A percentile compares a stretch with the other conserved stretches of the same genome.
Conservation (phyloP, 2,113 vertebrate genomes). For the Sitta europaea region DNA sequence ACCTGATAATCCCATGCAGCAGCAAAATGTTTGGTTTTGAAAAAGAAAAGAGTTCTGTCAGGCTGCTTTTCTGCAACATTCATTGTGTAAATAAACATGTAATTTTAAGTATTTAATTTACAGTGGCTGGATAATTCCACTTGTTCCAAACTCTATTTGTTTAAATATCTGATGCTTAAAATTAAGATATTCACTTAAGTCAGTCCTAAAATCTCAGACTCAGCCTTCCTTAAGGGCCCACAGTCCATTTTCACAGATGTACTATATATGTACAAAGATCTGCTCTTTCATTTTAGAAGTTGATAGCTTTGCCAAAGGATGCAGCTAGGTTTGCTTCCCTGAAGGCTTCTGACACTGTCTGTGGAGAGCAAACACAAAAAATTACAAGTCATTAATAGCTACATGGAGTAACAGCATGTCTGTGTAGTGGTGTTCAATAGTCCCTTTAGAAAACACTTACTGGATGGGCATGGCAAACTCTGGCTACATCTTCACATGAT, state of each 20-base stretch:
- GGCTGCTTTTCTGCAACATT: slow-evolving; percentile 44
- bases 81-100: slow-evolving; percentile 32
- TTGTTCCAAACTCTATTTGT: slow-evolving; percentile 52
- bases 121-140: slow-evolving; percentile 44
- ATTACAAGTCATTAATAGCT: background rate
- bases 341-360: slow-evolving; percentile 99
- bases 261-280: slow-evolving; percentile 17
- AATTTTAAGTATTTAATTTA: slow-evolving; percentile 56
- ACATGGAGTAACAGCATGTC: background rate
- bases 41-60: background rate
- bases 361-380: slow-evolving; percentile 44
- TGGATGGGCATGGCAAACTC: slow-evolving; percentile 97
- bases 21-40: background rate
- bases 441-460: slow-evolving; percentile 67
- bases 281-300: slow-evolving; percentile 81
- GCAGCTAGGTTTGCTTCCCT: slow-evolving; percentile 97
- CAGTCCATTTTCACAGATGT: slow-evolving; percentile 42
- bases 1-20: slow-evolving; percentile 14
- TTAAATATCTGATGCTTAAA: slow-evolving; percentile 62
- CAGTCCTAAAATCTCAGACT: slow-evolving; percentile 55
- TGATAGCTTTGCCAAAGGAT: slow-evolving; percentile 96
- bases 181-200: slow-evolving; percentile 49
- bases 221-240: slow-evolving; percentile 36
- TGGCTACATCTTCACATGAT: slow-evolving; percentile 93
- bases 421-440: background rate